Percentiles rank a stretch among this genome's conserved stretches.
Evolutionary conservation across 2,888 invertebrate genomes (phyloP).

Genomic region (Volucella zonaria): DNA sequence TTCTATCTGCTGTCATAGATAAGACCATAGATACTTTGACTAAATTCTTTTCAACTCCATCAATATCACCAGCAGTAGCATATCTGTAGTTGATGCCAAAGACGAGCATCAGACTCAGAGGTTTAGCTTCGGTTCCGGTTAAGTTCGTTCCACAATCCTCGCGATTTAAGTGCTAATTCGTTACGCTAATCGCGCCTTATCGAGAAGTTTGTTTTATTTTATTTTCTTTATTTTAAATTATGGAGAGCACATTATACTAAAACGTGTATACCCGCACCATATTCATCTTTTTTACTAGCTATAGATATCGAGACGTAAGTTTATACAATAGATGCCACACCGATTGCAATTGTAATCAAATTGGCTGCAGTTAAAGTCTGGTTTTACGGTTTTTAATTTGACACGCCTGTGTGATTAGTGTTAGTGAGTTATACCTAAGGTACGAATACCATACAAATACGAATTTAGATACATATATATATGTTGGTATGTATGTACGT

Average conservation of each 20-base stretch:
- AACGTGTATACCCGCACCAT: not conserved
- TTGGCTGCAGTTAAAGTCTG: constrained; percentile 60
- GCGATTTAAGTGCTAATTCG: constrained; percentile 71
- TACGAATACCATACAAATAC: no score
- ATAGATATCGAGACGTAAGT: constrained; percentile 1
- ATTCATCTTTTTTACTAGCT: no score
- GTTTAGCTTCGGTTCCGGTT: constrained; percentile 52
- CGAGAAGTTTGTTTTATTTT: constrained; percentile 16
- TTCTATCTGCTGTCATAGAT: no score
- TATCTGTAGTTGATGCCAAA: constrained; percentile 32
- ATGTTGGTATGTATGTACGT: not conserved
- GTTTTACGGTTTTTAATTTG: constrained; percentile 58
- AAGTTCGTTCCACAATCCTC: constrained; percentile 58
- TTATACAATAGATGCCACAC: constrained; percentile 21
- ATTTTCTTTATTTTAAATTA: not conserved
- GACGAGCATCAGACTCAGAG: constrained; percentile 37
- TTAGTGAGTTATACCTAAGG: constrained; percentile 52
- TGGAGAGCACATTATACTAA: constrained; percentile 13
- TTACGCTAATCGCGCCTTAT: constrained; percentile 69
- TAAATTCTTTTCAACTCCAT: no score
- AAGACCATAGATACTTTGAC: no score
- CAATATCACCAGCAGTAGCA: constrained; percentile 23
- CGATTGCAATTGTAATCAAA: constrained; percentile 50
- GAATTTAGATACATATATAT: not conserved
- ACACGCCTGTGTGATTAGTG: constrained; percentile 60